phyloP scores from a whole-genome alignment of 1,140 invertebrate genomes.

The Bactericera cockerelli region DNA sequence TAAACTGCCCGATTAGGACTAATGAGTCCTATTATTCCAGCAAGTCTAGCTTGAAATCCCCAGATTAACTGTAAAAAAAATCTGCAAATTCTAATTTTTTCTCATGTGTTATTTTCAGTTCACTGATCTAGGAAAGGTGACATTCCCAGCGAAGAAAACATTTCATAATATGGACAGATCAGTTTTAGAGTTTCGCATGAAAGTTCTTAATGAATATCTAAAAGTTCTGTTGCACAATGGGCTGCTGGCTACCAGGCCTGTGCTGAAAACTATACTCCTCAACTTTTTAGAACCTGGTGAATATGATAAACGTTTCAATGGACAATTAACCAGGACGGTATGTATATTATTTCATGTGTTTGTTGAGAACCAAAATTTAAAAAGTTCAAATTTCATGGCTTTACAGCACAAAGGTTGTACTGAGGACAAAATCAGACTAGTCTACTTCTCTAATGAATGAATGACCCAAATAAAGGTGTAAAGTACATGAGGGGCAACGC shows the following conservation, averaged over 20 bases:
- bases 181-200: constrained; percentile 73
- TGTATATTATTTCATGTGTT: constrained; percentile 17
- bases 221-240: constrained; percentile 46
- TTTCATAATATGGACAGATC: constrained; percentile 81
- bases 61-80: too few relatives aligned
- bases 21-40: too few relatives aligned
- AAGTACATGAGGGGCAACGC: too few relatives aligned
- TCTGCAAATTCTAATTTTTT: too few relatives aligned
- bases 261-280: constrained; percentile 49
- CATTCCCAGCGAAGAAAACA: constrained; percentile 83
- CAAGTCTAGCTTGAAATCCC: too few relatives aligned
- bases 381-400: background rate
- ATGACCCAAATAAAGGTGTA: too few relatives aligned
- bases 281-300: constrained; percentile 64
- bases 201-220: constrained; percentile 70
- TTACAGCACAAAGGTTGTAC: background rate
- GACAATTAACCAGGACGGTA: constrained; percentile 41
- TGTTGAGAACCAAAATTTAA: background rate
- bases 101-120: too few relatives aligned
- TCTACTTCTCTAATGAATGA: too few relatives aligned
- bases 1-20: too few relatives aligned
- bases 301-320: constrained; percentile 49
- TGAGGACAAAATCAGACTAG: background rate
- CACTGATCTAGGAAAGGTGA: constrained; percentile 57
- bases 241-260: constrained; percentile 43